Percentiles rank a stretch among this genome's conserved stretches.
Evolutionary conservation across 2,113 vertebrate genomes (phyloP).

Genomic region (Myrmecophaga tridactyla): DNA sequence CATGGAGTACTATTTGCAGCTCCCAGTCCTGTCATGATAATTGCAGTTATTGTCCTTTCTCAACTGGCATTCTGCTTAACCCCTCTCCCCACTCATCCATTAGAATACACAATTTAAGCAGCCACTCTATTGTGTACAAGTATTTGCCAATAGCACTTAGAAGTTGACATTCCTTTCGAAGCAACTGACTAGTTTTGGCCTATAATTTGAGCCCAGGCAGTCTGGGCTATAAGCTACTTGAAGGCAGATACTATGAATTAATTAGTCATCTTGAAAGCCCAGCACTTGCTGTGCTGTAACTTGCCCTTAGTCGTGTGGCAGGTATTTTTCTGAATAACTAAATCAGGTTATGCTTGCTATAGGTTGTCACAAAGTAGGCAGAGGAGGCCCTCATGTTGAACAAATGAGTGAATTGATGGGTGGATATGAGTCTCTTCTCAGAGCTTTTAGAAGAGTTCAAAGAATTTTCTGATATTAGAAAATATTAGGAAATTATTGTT

Average conservation of each 20-base stretch:
- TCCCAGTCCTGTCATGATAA: background rate
- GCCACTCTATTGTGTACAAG: background rate
- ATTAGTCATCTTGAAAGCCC: background rate
- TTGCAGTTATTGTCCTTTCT: background rate
- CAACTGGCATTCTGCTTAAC: background rate
- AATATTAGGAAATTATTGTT: background rate
- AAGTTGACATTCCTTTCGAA: background rate
- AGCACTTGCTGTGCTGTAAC: too few relatives aligned
- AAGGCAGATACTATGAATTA: background rate
- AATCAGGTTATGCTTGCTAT: background rate
- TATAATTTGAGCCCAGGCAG: too few relatives aligned
- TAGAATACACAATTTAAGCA: background rate
- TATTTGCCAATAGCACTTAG: background rate
- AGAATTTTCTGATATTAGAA: background rate
- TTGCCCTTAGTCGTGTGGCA: too few relatives aligned
- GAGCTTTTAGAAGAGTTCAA: background rate
- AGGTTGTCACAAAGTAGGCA: background rate
- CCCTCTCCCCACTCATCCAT: background rate
- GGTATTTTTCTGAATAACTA: background rate
- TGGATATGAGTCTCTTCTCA: background rate
- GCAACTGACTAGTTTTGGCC: background rate
- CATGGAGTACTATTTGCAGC: background rate
- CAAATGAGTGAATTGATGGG: background rate
- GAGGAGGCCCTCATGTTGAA: background rate
- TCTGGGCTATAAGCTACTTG: background rate